These are phyloP conservation scores for Avahi laniger DNA, from an alignment of 2,797 vertebrate species.

Conservation along the genomic window DNA sequence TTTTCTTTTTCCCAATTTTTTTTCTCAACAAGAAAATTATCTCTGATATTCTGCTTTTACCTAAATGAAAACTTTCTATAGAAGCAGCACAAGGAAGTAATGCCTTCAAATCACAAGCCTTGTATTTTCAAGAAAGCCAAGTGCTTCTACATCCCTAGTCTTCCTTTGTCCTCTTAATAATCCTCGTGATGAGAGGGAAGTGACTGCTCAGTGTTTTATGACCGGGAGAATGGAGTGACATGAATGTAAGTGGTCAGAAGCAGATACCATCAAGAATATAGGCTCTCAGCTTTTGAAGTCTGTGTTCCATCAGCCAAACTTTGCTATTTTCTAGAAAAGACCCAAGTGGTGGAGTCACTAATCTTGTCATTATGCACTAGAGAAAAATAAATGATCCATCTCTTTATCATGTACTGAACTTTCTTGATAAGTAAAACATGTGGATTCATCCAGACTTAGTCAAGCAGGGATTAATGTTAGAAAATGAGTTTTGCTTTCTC, in stretches of 20 bases:
- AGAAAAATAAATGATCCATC: neutral
- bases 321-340: neutral
- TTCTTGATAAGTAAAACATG: neutral
- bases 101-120: neutral
- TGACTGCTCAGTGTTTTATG: neutral
- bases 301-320: neutral
- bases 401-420: neutral
- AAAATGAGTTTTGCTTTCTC: constrained; percentile 38
- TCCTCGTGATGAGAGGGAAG: neutral
- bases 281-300: neutral
- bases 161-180: constrained; percentile 14
- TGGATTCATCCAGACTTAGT: neutral
- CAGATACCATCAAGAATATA: neutral
- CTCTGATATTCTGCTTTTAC: neutral
- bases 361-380: neutral
- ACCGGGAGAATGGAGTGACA: neutral
- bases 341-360: neutral
- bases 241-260: neutral
- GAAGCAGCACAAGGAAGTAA: neutral
- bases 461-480: neutral
- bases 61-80: neutral
- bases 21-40: neutral
- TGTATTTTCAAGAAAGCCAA: neutral
- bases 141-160: neutral
- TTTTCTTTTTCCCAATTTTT: neutral